Evolutionary conservation across 2,888 invertebrate species (phyloP).

Genomic region (Caenorhabditis sp.): DNA sequence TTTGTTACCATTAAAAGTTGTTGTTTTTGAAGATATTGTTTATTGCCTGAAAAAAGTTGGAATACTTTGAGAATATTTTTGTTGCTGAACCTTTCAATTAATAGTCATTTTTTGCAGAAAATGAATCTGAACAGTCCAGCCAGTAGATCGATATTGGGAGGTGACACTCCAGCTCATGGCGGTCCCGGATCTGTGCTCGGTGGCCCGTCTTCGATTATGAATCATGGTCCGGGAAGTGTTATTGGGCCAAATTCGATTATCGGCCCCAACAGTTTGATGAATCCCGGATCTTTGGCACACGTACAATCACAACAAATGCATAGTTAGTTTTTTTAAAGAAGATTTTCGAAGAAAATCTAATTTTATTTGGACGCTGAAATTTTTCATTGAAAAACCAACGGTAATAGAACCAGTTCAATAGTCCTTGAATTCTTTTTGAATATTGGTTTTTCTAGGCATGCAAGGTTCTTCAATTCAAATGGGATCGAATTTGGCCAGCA

Average conservation of each 20-base stretch:
- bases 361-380: background rate
- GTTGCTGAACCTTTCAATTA: background rate
- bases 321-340: slow-evolving; percentile 25
- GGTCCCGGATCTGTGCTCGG: slow-evolving; percentile 27
- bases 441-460: slow-evolving; percentile 12
- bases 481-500: slow-evolving; percentile 29
- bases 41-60: background rate
- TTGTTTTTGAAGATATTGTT: slow-evolving; percentile 4
- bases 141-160: slow-evolving; percentile 42
- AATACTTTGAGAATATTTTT: slow-evolving; percentile 1
- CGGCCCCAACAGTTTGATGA: slow-evolving; percentile 41
- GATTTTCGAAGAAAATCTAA: no score
- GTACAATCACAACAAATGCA: slow-evolving; percentile 31
- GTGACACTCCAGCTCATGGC: slow-evolving; percentile 56
- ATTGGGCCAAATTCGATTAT: slow-evolving; percentile 50
- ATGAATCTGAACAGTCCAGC: slow-evolving; percentile 55
- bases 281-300: slow-evolving; percentile 28
- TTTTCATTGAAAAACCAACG: no score
- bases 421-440: no score
- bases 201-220: slow-evolving; percentile 37
- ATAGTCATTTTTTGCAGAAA: slow-evolving; percentile 1
- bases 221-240: slow-evolving; percentile 57
- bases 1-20: slow-evolving; percentile 9
- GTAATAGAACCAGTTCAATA: no score
- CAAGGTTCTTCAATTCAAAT: slow-evolving; percentile 39